Evolutionary conservation across 2,888 invertebrate species (phyloP), one percentile per base, ranked within the genome.

Genomic region (Caenorhabditis sulstoni): DNA sequence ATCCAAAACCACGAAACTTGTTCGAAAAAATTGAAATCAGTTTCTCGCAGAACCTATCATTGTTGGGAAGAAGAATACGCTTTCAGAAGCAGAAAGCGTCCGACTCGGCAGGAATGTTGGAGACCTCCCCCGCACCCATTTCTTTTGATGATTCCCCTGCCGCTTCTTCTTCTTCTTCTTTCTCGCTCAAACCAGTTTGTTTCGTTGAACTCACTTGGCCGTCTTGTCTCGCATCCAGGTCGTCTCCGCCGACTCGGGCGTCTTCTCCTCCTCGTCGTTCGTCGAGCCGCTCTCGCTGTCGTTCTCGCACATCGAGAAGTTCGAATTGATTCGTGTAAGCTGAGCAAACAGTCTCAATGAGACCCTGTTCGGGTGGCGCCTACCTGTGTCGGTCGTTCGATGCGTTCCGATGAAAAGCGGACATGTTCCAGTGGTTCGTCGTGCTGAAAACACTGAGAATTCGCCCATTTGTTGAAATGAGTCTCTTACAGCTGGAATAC

Each of bases 171-270:
- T 35, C 12, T 7, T 47, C 50, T 20, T 47, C 35, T 35, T 7
- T 14, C 20, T n/a, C 11, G 18, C 18, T 14, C n/a, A 37, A 16
- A 8, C 41, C 23, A 8, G 23, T 18, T 14, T 66, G 66, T 66
- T 66, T 22, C 57, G 22, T 14, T 66, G 66, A 57, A 67, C 73
- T 39, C 47, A 81, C 81, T 74, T 83, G 29, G 81, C 83, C 16
- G 68, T 53, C 45, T 75, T 73, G 35, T 79, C 79, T 29, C 76
- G 76, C 62, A 83, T 81, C 83, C 83, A 83, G 11, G 77, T 53
- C 9, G 68, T 81, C 50, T 81, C 81, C 3, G 79, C 81, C 41
- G 78, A 73, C n/a, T 79, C 73, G 44, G 70, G 58, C 44, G 67
- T 61, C 45, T 73, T 79, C 53, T 79, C 67, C 20, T 62, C 50